Evolutionary conservation across 2,888 invertebrate genomes (phyloP).

Genomic region (Argyra leucocephala): DNA sequence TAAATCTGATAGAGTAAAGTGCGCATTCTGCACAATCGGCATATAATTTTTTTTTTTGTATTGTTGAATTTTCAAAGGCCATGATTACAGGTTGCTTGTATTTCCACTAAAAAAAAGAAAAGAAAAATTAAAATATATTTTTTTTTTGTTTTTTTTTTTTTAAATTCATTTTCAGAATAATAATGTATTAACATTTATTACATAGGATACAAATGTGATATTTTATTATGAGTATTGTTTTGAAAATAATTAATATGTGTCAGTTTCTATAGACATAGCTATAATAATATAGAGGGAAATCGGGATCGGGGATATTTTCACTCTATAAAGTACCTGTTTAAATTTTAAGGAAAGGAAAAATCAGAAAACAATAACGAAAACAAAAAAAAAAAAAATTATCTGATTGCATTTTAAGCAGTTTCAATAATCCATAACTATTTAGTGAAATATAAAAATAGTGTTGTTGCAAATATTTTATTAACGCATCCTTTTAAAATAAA

Average conservation of each 20-base stretch:
- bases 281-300: background rate
- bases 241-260: slow-evolving; percentile 2
- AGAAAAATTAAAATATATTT: too few relatives aligned
- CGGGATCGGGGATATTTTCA: too few relatives aligned
- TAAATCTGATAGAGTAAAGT: background rate
- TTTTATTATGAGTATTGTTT: background rate
- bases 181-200: slow-evolving; percentile 1
- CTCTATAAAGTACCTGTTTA: background rate
- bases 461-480: too few relatives aligned
- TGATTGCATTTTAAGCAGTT: too few relatives aligned
- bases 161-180: background rate
- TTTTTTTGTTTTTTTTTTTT: background rate
- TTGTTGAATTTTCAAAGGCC: background rate
- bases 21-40: background rate
- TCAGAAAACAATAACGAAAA: too few relatives aligned
- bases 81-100: background rate
- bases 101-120: background rate
- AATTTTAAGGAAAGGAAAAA: too few relatives aligned
- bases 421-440: too few relatives aligned
- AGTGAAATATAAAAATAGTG: too few relatives aligned
- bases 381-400: too few relatives aligned
- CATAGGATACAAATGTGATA: background rate
- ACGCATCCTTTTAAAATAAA: too few relatives aligned
- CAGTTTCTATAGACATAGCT: background rate
- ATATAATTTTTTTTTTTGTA: background rate